Conservation (phyloP, 2,113 vertebrate genomes). For the Dicerorhinus sumatrensis region DNA sequence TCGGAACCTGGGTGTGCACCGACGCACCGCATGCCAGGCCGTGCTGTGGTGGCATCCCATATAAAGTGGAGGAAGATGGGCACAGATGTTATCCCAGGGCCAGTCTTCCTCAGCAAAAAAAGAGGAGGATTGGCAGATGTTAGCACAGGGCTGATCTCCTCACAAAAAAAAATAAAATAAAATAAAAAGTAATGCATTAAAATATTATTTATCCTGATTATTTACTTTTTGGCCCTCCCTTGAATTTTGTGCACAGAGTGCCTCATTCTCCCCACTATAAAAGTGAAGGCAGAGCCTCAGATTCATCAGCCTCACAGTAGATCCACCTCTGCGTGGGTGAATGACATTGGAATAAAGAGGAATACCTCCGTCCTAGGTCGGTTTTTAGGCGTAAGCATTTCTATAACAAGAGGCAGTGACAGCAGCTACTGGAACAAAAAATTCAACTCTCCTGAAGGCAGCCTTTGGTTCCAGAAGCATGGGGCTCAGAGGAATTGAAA, state of each 20-base stretch:
- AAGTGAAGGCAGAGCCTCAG: fast-evolving
- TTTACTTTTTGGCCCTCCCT: neutral
- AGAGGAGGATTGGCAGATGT: too few species aligned
- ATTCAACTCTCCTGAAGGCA: neutral
- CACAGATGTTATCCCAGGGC: too few species aligned
- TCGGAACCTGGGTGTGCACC: too few species aligned
- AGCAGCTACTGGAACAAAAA: too few species aligned
- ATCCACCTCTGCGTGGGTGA: fast-evolving
- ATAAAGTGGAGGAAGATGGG: too few species aligned
- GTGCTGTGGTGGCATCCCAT: too few species aligned
- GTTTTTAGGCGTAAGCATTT: neutral
- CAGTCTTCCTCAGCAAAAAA: too few species aligned
- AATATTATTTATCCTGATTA: neutral
- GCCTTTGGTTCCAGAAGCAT: neutral
- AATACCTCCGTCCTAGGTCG: fast-evolving
- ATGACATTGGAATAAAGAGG: too few species aligned
- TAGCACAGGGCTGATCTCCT: too few species aligned
- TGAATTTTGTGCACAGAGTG: neutral
- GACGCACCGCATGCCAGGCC: too few species aligned
- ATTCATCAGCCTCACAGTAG: fast-evolving
- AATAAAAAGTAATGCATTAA: neutral
- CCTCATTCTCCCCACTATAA: fast-evolving
- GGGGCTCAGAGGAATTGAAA: fast-evolving
- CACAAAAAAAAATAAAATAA: too few species aligned
- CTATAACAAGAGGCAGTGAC: fast-evolving